Percentiles rank a stretch among this genome's conserved stretches.
These are phyloP conservation scores for Desmophyllum pertusum DNA, from an alignment of 92 coral and sea anemone genomes.

Conservation along the genomic window DNA sequence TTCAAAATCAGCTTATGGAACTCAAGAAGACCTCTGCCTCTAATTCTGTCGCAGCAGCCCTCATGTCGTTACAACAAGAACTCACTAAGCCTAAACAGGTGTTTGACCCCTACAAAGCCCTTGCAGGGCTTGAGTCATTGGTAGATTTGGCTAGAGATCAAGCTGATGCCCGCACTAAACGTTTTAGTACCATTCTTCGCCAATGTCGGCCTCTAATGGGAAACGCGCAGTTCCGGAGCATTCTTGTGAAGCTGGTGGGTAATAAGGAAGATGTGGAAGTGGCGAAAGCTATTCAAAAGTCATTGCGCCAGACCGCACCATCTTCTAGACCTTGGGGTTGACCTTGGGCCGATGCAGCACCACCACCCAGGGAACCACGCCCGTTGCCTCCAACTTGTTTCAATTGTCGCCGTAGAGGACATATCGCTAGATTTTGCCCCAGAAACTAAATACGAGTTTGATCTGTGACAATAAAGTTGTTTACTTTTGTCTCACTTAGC, in stretches of 20 bases:
- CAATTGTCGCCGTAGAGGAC: slow-evolving; percentile 19
- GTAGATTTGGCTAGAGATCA: slow-evolving; percentile 44
- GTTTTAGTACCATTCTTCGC: slow-evolving; percentile 29
- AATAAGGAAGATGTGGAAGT: slow-evolving; percentile 42
- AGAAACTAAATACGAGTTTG: slow-evolving; percentile 15
- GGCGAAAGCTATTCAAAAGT: slow-evolving; percentile 19
- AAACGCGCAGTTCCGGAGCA: slow-evolving; percentile 37
- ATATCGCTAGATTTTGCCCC: slow-evolving; percentile 23
- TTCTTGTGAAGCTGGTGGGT: slow-evolving; percentile 39
- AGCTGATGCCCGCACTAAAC: slow-evolving; percentile 28
- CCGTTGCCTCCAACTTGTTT: slow-evolving; percentile 22
- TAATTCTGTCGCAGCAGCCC: slow-evolving; percentile 27
- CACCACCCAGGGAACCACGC: background rate
- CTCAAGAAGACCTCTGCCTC: background rate
- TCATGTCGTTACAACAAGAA: background rate
- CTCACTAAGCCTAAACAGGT: slow-evolving; percentile 19
- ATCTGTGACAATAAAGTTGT: too few relatives aligned
- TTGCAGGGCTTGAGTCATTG: slow-evolving; percentile 32
- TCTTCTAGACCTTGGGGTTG: background rate
- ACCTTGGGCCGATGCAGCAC: background rate
- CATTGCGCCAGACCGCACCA: too few relatives aligned
- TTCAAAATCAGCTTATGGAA: slow-evolving; percentile 4
- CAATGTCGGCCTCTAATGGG: slow-evolving; percentile 49
- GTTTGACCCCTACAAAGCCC: slow-evolving; percentile 38
- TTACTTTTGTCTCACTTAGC: background rate